Evolutionary conservation across 2,888 invertebrate genomes (phyloP).

Genomic region (Thereva nobilitata): DNA sequence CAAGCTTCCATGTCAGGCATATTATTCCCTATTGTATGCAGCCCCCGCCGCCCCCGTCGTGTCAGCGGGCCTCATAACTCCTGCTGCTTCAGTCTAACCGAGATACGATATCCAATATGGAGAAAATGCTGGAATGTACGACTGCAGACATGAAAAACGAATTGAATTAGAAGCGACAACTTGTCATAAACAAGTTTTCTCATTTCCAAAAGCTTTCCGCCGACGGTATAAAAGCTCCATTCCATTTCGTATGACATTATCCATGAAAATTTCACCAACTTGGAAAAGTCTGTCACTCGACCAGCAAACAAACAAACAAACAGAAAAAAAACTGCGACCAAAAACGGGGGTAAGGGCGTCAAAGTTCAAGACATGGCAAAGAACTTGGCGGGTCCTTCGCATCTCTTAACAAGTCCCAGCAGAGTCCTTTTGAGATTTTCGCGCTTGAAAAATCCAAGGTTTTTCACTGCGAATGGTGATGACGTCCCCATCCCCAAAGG

Average conservation of each 20-base stretch:
- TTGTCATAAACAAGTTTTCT: slow-evolving; percentile 37
- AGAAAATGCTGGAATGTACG: slow-evolving; percentile 5
- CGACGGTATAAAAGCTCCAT: slow-evolving; percentile 18
- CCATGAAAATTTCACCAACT: slow-evolving; percentile 20
- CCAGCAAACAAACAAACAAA: no score
- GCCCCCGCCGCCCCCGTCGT: neutral
- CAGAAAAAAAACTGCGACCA: no score
- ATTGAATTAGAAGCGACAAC: slow-evolving; percentile 36
- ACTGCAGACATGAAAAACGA: slow-evolving; percentile 24
- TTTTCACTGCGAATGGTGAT: no score
- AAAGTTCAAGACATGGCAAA: no score
- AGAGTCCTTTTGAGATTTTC: no score
- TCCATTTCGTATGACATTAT: slow-evolving; percentile 26
- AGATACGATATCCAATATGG: slow-evolving; percentile 10
- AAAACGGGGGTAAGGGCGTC: no score
- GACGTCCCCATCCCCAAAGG: no score
- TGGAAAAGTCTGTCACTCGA: neutral
- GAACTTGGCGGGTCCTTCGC: no score
- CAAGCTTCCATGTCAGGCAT: slow-evolving; percentile 24
- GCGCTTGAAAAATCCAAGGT: no score
- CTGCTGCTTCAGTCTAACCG: slow-evolving; percentile 13
- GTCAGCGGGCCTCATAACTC: neutral
- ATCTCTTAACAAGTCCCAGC: no score
- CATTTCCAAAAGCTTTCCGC: slow-evolving; percentile 27
- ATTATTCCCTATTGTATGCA: neutral